phyloP scores from a whole-genome alignment of 2,797 vertebrate genomes.

The Poeciliopsis turneri region DNA sequence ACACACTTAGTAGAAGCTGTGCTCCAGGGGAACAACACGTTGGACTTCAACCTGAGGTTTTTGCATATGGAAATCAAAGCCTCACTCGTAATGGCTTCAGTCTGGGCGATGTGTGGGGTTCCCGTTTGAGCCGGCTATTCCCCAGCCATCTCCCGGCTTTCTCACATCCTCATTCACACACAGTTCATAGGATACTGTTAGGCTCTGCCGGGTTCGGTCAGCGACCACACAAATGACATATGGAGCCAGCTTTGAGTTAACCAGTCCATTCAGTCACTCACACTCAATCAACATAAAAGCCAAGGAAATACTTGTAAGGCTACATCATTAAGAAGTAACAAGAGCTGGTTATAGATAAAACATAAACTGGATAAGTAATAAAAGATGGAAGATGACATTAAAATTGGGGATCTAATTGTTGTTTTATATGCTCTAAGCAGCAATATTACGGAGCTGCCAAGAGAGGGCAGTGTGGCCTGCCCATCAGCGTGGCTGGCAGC shows the following conservation, averaged over 20 bases:
- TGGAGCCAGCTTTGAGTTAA: conserved; percentile 54
- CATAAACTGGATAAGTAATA: conserved; percentile 5
- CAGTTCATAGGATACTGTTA: conserved; percentile 42
- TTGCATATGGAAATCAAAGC: conserved; percentile 74
- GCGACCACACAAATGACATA: conserved; percentile 68
- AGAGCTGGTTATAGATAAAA: not conserved
- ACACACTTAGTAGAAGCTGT: conserved; percentile 46
- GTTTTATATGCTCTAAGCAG: conserved; percentile 29
- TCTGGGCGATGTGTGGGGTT: conserved; percentile 65
- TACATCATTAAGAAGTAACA: conserved; percentile 43
- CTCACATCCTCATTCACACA: conserved; percentile 72
- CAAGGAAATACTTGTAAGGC: conserved; percentile 49
- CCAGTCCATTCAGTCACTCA: conserved; percentile 57
- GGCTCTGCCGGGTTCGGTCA: conserved; percentile 52
- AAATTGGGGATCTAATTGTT: conserved; percentile 48
- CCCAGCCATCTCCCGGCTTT: conserved; percentile 57
- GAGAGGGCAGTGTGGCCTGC: conserved; percentile 84
- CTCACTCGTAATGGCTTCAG: conserved; percentile 74
- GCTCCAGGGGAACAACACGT: conserved; percentile 52
- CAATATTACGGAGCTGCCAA: conserved; percentile 66
- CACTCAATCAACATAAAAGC: conserved; percentile 73
- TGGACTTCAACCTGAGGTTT: conserved; percentile 65
- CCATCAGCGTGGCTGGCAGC: conserved; percentile 63
- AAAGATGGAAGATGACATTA: conserved; percentile 25
- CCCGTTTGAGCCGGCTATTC: conserved; percentile 62